Evolutionary conservation across 2,888 invertebrate genomes (phyloP).

Genomic region (Pandemis heparana): DNA sequence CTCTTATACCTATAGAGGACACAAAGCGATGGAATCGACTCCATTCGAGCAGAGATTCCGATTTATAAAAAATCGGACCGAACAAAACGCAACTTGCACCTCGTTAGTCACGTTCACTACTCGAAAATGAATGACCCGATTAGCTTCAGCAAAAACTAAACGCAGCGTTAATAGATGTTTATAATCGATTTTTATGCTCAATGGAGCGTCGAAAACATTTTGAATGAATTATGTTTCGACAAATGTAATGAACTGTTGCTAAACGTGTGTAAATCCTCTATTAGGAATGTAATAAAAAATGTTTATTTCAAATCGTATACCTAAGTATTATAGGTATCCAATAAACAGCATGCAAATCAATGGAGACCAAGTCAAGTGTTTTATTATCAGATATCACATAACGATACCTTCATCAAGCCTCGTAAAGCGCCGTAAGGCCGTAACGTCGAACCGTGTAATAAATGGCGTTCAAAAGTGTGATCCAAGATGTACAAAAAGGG

Average conservation of each 20-base stretch:
- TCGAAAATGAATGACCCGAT: conserved; percentile 53
- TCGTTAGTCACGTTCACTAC: conserved; percentile 79
- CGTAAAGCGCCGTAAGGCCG: conserved; percentile 73
- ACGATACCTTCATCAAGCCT: conserved; percentile 79
- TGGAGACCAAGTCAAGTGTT: conserved; percentile 72
- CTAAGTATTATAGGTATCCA: conserved; percentile 46
- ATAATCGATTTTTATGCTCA: conserved; percentile 53
- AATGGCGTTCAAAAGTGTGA: conserved; percentile 83
- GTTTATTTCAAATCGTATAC: too few species aligned
- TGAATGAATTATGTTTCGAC: conserved; percentile 50
- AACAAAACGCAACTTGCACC: conserved; percentile 67
- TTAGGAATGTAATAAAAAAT: too few species aligned
- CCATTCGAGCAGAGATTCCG: conserved; percentile 59
- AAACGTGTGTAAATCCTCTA: conserved; percentile 19
- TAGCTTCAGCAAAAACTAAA: conserved; percentile 56
- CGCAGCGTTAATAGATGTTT: conserved; percentile 51
- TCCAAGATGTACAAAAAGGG: conserved; percentile 81
- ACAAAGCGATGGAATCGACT: conserved; percentile 68
- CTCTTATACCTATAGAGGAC: conserved; percentile 73
- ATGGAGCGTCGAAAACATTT: conserved; percentile 55
- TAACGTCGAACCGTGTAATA: conserved; percentile 77
- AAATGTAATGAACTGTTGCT: conserved; percentile 47
- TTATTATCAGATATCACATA: conserved; percentile 79
- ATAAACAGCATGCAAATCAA: conserved; percentile 71
- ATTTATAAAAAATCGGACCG: conserved; percentile 62